These are phyloP conservation scores for Drosophila pachea DNA, from an alignment of 1,140 invertebrate genomes.

Conservation along the genomic window DNA sequence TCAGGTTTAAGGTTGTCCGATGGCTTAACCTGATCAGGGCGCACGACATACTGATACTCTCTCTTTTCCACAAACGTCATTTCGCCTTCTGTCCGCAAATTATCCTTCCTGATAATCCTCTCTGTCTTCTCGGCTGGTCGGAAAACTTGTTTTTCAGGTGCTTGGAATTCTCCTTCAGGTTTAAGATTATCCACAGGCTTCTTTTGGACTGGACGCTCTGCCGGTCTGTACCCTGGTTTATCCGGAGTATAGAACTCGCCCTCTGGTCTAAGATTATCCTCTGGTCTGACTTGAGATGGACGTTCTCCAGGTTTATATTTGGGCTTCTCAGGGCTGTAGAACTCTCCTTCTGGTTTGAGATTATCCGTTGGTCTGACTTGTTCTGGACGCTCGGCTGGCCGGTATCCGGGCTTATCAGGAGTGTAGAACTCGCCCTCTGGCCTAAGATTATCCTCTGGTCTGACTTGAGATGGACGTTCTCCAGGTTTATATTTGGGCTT, in stretches of 20 bases:
- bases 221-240: slow-evolving; percentile 55
- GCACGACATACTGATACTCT: slow-evolving; percentile 78
- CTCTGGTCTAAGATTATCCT: slow-evolving; percentile 82
- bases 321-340: slow-evolving; percentile 79
- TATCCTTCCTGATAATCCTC: slow-evolving; percentile 79
- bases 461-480: slow-evolving; percentile 71
- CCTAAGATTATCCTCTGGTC: slow-evolving; percentile 80
- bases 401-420: slow-evolving; percentile 53
- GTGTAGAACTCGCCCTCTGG: slow-evolving; percentile 80
- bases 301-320: slow-evolving; percentile 79
- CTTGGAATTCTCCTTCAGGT: slow-evolving; percentile 80
- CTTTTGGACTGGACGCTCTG: slow-evolving; percentile 72
- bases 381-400: slow-evolving; percentile 78
- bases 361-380: slow-evolving; percentile 83
- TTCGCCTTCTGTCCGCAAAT: slow-evolving; percentile 80
- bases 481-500: slow-evolving; percentile 54
- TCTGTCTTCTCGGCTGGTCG: slow-evolving; percentile 71
- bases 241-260: slow-evolving; percentile 80
- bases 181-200: slow-evolving; percentile 80
- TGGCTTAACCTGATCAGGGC: slow-evolving; percentile 81
- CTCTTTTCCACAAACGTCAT: slow-evolving; percentile 81
- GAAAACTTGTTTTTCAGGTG: slow-evolving; percentile 58
- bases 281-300: slow-evolving; percentile 76
- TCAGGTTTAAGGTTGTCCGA: slow-evolving; percentile 84
- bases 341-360: slow-evolving; percentile 82